Evolutionary conservation across 1,140 invertebrate genomes (phyloP), one percentile per base, ranked within the genome.

Genomic region (Zaprionus taronus): DNA sequence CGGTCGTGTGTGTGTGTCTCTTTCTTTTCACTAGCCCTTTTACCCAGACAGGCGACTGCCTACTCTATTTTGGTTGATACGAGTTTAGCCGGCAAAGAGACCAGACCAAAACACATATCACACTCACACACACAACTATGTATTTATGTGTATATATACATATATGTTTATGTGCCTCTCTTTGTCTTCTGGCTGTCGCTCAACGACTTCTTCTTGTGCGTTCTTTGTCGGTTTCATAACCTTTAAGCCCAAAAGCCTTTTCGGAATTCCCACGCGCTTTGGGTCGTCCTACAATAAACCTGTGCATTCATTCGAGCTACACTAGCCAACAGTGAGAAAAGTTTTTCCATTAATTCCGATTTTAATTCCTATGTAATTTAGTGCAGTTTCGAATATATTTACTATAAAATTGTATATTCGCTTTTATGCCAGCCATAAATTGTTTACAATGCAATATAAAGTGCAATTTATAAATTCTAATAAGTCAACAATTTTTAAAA

Each of bases 11-110:
- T 44, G 28, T 41, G 38, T 41, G 38, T 41, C 0, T 41, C 38
- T 41, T 87, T 83, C 64, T 77, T 81, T 80, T 77, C 73, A 66
- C 80, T 72, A 77, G 72, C 66, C 83, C 72, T 84, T 70, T 77
- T 77, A 65, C 53, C 69, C 57, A 72, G 74, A 67, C 69, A 64
- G 58, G 26, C 63, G 69, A 34, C 60, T 69, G 36, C 63, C 70
- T 72, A 68, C 70, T 77, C 70, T 77, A 73, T 72, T 77, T 77
- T 73, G 49, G 70, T 66, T 73, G 57, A 57, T 58, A 26, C 55
- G n/a, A 47, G 41, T 47, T 47, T 70, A 55, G 56, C 62, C 69
- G 74, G 56, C 74, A 53, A 61, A 70, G 31, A 47, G 41, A 47
- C 41, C 41, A 58, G 2, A 36, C 38, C 51, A 56, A 57, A 55